phyloP scores from a whole-genome alignment of 2,888 invertebrate genomes.

The Rotaria macrura region DNA sequence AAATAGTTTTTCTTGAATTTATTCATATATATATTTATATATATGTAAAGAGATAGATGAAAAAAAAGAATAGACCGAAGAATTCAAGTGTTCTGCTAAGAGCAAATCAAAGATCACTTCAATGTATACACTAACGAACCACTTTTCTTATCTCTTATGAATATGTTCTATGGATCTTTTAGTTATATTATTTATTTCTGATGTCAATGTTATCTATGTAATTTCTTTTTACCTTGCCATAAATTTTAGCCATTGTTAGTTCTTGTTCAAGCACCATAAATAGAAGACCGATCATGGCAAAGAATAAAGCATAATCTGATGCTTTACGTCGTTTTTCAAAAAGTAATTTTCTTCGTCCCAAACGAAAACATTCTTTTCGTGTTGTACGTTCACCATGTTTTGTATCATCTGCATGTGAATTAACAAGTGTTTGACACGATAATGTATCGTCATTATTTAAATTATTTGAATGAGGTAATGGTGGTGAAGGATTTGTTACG shows the following conservation, averaged over 20 bases:
- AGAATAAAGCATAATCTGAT: slow-evolving; percentile 95
- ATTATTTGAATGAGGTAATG: not conserved
- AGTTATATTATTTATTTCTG: not conserved
- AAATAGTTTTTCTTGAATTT: not conserved
- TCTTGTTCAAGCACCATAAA: slow-evolving; percentile 99
- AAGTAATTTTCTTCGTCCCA: slow-evolving; percentile 89
- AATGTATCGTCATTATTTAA: not conserved
- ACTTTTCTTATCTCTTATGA: not conserved
- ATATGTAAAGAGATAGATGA: not conserved
- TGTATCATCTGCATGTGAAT: not conserved
- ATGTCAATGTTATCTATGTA: not conserved
- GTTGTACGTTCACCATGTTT: not conserved
- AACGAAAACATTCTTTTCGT: slow-evolving; percentile 41
- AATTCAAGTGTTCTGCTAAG: not conserved
- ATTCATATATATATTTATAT: too few relatives aligned
- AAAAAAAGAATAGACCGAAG: not conserved
- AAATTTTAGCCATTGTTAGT: slow-evolving; percentile 53
- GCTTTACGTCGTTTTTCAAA: slow-evolving; percentile 96
- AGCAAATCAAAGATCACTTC: not conserved
- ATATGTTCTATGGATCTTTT: not conserved
- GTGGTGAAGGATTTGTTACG: not conserved
- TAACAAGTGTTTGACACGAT: not conserved
- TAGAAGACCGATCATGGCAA: slow-evolving; percentile 98
- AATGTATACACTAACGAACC: not conserved
- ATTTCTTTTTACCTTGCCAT: slow-evolving; percentile 15